phyloP scores from a whole-genome alignment of 2,888 invertebrate species.

The Cephus sareptanus region DNA sequence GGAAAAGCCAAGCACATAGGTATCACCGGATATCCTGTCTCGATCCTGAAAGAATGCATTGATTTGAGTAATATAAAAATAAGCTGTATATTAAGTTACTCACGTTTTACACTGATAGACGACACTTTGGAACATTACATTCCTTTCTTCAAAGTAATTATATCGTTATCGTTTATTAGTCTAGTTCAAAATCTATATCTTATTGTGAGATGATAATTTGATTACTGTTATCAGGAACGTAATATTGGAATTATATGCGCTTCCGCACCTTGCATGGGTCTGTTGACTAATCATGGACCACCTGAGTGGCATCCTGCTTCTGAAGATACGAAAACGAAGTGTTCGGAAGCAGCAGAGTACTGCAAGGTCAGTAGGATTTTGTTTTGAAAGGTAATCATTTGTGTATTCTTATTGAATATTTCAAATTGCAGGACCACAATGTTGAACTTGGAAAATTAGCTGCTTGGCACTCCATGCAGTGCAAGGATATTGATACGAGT shows the following conservation, averaged over 20 bases:
- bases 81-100: slow-evolving; percentile 80
- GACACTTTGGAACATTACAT: slow-evolving; percentile 79
- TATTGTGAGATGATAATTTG: slow-evolving; percentile 14
- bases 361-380: slow-evolving; percentile 70
- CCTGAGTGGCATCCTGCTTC: slow-evolving; percentile 85
- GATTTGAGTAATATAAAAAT: slow-evolving; percentile 75
- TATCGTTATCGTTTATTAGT: slow-evolving; percentile 29
- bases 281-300: slow-evolving; percentile 81
- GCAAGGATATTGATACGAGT: slow-evolving; percentile 74
- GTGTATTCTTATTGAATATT: not conserved
- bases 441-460: slow-evolving; percentile 81
- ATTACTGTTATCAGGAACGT: slow-evolving; percentile 67
- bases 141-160: slow-evolving; percentile 78
- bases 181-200: not conserved
- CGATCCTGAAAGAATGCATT: slow-evolving; percentile 79
- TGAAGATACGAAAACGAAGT: slow-evolving; percentile 72
- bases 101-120: slow-evolving; percentile 84
- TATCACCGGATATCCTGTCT: slow-evolving; percentile 87
- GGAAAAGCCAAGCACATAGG: slow-evolving; percentile 86
- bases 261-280: slow-evolving; percentile 83
- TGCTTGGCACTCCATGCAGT: slow-evolving; percentile 74
- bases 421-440: slow-evolving; percentile 66
- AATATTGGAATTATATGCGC: slow-evolving; percentile 87
- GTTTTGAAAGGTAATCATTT: slow-evolving; percentile 1
- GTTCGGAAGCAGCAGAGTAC: slow-evolving; percentile 72